Conservation (phyloP, 2,888 invertebrate genomes). For the Pomacea canaliculata region DNA sequence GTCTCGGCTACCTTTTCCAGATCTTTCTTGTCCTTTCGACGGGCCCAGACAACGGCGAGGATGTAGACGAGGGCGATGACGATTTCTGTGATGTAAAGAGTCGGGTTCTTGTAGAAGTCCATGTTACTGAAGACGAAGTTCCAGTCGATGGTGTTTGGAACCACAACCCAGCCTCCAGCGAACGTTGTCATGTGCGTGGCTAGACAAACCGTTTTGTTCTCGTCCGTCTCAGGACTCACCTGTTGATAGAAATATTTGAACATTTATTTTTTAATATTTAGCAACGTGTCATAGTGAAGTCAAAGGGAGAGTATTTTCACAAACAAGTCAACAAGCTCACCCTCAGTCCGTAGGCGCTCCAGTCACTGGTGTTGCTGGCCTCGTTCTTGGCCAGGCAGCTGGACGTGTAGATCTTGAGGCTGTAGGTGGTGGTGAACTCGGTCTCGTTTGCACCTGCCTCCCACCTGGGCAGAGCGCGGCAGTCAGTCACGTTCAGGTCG, state of each 20-base stretch:
- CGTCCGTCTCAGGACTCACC: conserved; percentile 48
- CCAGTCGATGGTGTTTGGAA: conserved; percentile 72
- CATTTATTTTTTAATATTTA: no score
- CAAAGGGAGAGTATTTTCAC: neutral
- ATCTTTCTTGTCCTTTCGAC: conserved; percentile 70
- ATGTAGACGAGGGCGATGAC: conserved; percentile 66
- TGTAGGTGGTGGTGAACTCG: conserved; percentile 65
- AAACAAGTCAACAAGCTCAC: conserved; percentile 21
- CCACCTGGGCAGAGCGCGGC: conserved; percentile 45
- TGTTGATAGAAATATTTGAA: conserved; percentile 17
- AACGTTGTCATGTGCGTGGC: conserved; percentile 71
- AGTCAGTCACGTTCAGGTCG: conserved; percentile 50
- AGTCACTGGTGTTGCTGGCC: conserved; percentile 53
- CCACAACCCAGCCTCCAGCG: conserved; percentile 70
- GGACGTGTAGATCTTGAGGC: conserved; percentile 63
- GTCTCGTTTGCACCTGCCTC: conserved; percentile 44
- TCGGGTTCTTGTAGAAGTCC: conserved; percentile 71
- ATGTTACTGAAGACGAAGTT: conserved; percentile 71
- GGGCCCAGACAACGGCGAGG: conserved; percentile 69
- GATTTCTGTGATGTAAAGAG: conserved; percentile 71
- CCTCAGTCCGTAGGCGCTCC: conserved; percentile 38
- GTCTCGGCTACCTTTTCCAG: conserved; percentile 59
- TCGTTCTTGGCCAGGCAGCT: conserved; percentile 68
- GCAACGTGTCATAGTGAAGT: neutral
- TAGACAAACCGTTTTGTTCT: conserved; percentile 48